phyloP scores from a whole-genome alignment of 2,888 invertebrate species.

The Lymantria dispar region DNA sequence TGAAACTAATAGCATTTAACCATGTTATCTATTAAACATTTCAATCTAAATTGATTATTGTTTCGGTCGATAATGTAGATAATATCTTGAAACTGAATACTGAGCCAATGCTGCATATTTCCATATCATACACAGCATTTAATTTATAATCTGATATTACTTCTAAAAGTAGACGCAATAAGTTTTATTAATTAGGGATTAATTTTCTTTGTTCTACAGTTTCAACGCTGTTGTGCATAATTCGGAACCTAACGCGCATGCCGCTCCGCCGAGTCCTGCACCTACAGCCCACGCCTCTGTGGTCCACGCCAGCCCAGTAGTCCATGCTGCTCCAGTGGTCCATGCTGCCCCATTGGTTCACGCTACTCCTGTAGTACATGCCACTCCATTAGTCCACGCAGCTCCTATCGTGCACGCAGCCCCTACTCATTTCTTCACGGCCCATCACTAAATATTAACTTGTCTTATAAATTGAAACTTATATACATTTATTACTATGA shows the following conservation, averaged over 20 bases:
- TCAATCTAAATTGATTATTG: constrained; percentile 50
- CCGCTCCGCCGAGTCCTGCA: constrained; percentile 44
- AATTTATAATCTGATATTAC: too few species aligned
- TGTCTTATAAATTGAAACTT: constrained; percentile 12
- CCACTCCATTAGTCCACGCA: constrained; percentile 23
- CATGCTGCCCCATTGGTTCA: constrained; percentile 37
- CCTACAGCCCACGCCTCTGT: constrained; percentile 27
- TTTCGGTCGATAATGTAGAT: constrained; percentile 68
- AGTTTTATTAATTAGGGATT: not conserved
- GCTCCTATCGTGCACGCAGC: constrained; percentile 32
- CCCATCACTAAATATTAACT: constrained; percentile 51
- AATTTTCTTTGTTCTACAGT: constrained; percentile 38
- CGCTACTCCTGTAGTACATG: constrained; percentile 28
- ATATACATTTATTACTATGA: constrained; percentile 35
- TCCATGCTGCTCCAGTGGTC: constrained; percentile 39
- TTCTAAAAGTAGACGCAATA: too few species aligned
- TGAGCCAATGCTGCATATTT: not conserved
- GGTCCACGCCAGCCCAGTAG: constrained; percentile 22
- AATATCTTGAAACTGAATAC: constrained; percentile 43
- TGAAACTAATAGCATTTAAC: constrained; percentile 59
- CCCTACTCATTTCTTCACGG: constrained; percentile 43
- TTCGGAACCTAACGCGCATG: constrained; percentile 59
- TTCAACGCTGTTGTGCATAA: constrained; percentile 75
- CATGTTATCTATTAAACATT: constrained; percentile 35
- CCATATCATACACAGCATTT: too few species aligned